Evolutionary conservation across 2,888 invertebrate species (phyloP), one percentile per base, ranked within the genome.

Genomic region (Platerodrilus igneus): DNA sequence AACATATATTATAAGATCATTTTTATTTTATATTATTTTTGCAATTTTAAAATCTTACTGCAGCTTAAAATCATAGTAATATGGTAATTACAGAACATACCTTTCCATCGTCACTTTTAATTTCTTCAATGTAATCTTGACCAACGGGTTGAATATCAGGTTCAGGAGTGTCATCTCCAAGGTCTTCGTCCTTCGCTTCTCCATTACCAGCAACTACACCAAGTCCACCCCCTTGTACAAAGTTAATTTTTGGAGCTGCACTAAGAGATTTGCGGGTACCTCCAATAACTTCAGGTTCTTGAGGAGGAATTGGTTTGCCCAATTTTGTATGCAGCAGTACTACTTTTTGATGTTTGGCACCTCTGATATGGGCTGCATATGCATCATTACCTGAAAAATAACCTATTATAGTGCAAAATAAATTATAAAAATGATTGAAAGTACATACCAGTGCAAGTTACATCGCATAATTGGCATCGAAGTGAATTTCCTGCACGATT

Each of bases 331-430:
- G 96, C 51, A 97, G 76, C 66, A 95, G 90, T 30, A 96, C 86
- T 38, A 94, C 93, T 76, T 96, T 96, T 69, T 94, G 93, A 75
- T 99, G 99, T 70, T 97, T 97, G 52, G 93, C 87, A 45, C 99
- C 99, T 42, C 95, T 80, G 55, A 99, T 91, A 71, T 99, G 97
- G 27, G 95, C 94, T 22, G 94, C 93, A 72, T 97, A 99, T 0
- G 97, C 96, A 74, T 99, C 99, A 37, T 90, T 88, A 37, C 97
- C 96, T 17, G 92, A 4, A 45, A 36, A 39, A 22, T 25, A 41
- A 38, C n/a, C n/a, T 11, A 17, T 13, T 13, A 14, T 27, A 27
- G 9, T 27, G 9, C 7, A 2, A 25, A 18, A 27, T 27, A n/a
- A n/a, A n/a, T n/a, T n/a, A n/a, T n/a, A n/a, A n/a, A n/a, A n/a